Evolutionary conservation across 92 coral and sea anemone genomes (phyloP), one percentile per base, ranked within the genome.

Genomic region (Porites rus): DNA sequence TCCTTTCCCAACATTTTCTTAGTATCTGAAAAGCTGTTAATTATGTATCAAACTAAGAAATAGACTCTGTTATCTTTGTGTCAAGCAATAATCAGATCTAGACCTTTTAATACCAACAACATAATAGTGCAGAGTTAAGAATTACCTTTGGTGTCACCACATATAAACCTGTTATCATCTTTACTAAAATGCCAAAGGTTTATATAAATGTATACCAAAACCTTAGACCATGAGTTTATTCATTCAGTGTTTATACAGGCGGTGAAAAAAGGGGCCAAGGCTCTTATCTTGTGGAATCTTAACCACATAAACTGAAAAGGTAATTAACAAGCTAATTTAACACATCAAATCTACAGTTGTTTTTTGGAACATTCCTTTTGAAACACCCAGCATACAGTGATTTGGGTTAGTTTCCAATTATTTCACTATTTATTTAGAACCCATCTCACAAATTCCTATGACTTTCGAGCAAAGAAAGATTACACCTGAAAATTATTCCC

Each of bases 211-310:
- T 2, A 72, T 21, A 28, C 52, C 60, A 16, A 19, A 74, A 52
- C 53, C 18, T 74, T 65, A n/a, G 1, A n/a, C 6, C 13, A 3
- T 74, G 10, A 51, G 3, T 62, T n/a, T 51, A 72, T 72, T 16
- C 14, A 72, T 56, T n/a, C 20, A 77, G 6, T 61, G 58, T n/a
- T 77, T 60, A 66, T 17, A 51, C 28, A 25, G 10, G 19, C n/a
- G 17, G 6, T 80, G 58, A 19, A 68, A 22, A 56, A 24, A 22
- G 20, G 64, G 51, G 11, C 0, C n/a, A 21, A 50, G 18, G 22
- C 60, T 21, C 28, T 69, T 69, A 81, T 81, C 76, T 70, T 25
- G 22, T 1, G 50, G 24, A 17, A 80, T 66, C 77, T 70, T 46
- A 25, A 51, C 54, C 24, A 61, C 17, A 28, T 81, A 69, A 81